Conservation (phyloP, 2,797 vertebrate species). For the Chanos chanos region DNA sequence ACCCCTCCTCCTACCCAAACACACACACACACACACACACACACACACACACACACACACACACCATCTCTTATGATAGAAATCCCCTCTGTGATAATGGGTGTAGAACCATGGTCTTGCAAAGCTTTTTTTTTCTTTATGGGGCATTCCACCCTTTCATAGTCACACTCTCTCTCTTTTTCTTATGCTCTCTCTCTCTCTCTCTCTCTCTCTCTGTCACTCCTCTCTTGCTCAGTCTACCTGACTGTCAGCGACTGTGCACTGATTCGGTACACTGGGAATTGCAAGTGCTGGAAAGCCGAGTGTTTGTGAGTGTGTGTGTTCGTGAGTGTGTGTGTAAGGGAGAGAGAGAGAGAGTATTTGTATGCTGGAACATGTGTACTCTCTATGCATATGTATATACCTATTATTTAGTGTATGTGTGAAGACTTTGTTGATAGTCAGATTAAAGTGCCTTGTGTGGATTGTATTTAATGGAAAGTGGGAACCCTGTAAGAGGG, state of each 20-base stretch:
- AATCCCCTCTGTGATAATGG: constrained; percentile 8
- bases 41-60: too few relatives aligned
- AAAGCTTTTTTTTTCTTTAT: neutral
- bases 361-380: too few relatives aligned
- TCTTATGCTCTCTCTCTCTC: neutral
- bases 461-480: too few relatives aligned
- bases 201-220: neutral
- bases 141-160: neutral
- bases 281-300: too few relatives aligned
- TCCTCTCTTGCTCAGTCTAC: neutral
- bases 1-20: neutral
- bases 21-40: too few relatives aligned
- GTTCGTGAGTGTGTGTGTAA: too few relatives aligned
- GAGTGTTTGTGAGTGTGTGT: constrained; percentile 18
- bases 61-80: neutral
- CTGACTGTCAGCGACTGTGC: too few relatives aligned
- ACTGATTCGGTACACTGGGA: too few relatives aligned
- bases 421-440: constrained; percentile 20
- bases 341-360: too few relatives aligned
- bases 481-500: too few relatives aligned
- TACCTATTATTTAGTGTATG: neutral
- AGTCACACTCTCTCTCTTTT: neutral
- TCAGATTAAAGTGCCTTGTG: neutral
- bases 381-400: neutral
- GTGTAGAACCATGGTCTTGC: constrained; percentile 10